These are phyloP conservation scores for Notoglanidium macrostoma DNA, from an alignment of 2,797 vertebrate genomes.

Conservation along the genomic window DNA sequence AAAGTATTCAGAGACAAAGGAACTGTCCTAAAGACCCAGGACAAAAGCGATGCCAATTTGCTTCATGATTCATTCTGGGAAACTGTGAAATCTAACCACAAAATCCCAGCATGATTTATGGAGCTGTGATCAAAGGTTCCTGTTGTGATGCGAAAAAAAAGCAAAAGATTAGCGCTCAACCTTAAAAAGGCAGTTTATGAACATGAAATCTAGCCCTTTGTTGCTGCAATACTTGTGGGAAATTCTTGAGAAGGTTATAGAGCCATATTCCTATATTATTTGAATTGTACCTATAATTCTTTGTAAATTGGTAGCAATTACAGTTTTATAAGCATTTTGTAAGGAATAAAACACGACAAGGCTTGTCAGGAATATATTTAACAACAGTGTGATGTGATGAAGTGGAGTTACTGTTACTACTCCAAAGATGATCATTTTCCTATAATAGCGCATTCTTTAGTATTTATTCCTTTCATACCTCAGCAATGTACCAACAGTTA, in stretches of 20 bases:
- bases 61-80: constrained; percentile 18
- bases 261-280: not conserved
- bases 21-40: not conserved
- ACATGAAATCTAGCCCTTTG: not conserved
- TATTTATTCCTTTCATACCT: not conserved
- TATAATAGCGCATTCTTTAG: not conserved
- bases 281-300: not conserved
- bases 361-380: not conserved
- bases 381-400: not conserved
- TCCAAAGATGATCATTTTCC: not conserved
- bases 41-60: constrained; percentile 6
- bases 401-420: not conserved
- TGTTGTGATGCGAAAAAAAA: not conserved
- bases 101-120: constrained; percentile 25
- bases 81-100: constrained; percentile 1
- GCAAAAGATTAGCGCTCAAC: constrained; percentile 3
- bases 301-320: not conserved
- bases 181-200: not conserved
- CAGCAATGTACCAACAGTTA: not conserved
- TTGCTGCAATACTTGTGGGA: not conserved
- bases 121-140: constrained; percentile 14
- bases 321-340: not conserved
- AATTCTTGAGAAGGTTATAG: not conserved
- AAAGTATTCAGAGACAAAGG: not conserved
- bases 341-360: not conserved